These are phyloP conservation scores for Erannis defoliaria DNA, from an alignment of 2,888 invertebrate genomes.

Conservation along the genomic window DNA sequence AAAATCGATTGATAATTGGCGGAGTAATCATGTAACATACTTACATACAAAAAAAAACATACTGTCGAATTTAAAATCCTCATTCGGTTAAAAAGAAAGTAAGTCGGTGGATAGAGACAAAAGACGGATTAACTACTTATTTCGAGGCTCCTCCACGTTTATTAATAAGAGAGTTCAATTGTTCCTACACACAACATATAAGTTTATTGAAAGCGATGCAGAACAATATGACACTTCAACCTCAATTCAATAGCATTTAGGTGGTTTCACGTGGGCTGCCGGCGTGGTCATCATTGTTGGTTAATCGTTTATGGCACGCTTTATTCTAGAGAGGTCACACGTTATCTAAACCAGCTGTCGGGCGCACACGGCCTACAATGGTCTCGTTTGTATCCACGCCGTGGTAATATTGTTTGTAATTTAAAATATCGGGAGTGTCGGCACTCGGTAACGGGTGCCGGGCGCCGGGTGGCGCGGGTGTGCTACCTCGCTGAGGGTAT, in stretches of 20 bases:
- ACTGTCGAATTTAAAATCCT: too few species aligned
- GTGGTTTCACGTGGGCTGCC: conserved; percentile 41
- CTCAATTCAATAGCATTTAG: conserved; percentile 34
- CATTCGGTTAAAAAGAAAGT: too few species aligned
- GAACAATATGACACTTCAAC: conserved; percentile 28
- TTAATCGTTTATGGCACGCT: conserved; percentile 70
- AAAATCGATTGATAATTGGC: too few species aligned
- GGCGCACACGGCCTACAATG: conserved; percentile 77
- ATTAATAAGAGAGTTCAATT: too few species aligned
- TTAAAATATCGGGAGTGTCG: conserved; percentile 79
- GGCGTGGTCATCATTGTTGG: conserved; percentile 58
- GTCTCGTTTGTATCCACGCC: conserved; percentile 76
- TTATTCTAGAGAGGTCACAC: conserved; percentile 79
- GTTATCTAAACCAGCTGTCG: conserved; percentile 84
- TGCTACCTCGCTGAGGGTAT: conserved; percentile 75
- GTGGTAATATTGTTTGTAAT: conserved; percentile 83
- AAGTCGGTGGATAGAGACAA: too few species aligned
- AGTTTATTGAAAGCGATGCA: conserved; percentile 16
- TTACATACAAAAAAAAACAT: too few species aligned
- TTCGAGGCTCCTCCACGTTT: too few species aligned
- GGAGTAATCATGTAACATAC: too few species aligned
- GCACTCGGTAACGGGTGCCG: conserved; percentile 36
- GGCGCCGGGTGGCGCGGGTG: conserved; percentile 58
- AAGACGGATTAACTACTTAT: too few species aligned
- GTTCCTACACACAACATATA: conserved; percentile 5